A percentile compares a stretch with the other conserved stretches of the same genome.
Evolutionary conservation across 35 echinoderm and acorn worm genomes (phyloP).

Genomic region (Apostichopus californicus): DNA sequence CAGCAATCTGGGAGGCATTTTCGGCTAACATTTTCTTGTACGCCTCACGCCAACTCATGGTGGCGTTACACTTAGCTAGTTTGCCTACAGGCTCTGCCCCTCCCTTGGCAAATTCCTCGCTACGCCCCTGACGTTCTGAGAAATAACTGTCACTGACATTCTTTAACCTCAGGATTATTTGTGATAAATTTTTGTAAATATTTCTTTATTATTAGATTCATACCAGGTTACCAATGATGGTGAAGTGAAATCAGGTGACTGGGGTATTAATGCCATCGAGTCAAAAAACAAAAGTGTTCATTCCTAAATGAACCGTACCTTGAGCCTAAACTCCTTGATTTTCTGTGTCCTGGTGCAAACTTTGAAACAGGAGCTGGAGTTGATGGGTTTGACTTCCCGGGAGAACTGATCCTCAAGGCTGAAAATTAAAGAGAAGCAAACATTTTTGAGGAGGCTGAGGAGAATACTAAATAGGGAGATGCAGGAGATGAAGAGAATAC

Average conservation of each 20-base stretch:
- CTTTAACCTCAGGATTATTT: too few species aligned
- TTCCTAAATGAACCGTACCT: slow-evolving; percentile 64
- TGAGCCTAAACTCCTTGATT: slow-evolving; percentile 94
- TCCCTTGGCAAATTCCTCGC: too few species aligned
- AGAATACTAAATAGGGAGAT: background rate
- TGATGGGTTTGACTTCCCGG: slow-evolving; percentile 83
- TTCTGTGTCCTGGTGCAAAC: slow-evolving; percentile 96
- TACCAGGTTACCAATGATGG: background rate
- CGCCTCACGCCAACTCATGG: too few species aligned
- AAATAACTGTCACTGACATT: too few species aligned
- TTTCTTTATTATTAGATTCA: too few species aligned
- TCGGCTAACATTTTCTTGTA: too few species aligned
- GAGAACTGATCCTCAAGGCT: slow-evolving; percentile 52
- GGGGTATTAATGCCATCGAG: background rate
- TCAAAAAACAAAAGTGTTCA: background rate
- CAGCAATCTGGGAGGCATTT: too few species aligned
- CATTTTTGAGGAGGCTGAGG: too few species aligned
- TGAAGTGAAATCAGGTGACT: background rate
- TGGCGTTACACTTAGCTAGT: too few species aligned
- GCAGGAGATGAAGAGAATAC: background rate
- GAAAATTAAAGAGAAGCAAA: background rate
- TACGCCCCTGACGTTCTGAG: too few species aligned
- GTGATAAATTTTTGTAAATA: too few species aligned
- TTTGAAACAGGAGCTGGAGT: slow-evolving; percentile 78
- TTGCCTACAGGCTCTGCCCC: too few species aligned